Evolutionary conservation across 2,888 invertebrate genomes (phyloP).

Genomic region (Nowickia ferox): DNA sequence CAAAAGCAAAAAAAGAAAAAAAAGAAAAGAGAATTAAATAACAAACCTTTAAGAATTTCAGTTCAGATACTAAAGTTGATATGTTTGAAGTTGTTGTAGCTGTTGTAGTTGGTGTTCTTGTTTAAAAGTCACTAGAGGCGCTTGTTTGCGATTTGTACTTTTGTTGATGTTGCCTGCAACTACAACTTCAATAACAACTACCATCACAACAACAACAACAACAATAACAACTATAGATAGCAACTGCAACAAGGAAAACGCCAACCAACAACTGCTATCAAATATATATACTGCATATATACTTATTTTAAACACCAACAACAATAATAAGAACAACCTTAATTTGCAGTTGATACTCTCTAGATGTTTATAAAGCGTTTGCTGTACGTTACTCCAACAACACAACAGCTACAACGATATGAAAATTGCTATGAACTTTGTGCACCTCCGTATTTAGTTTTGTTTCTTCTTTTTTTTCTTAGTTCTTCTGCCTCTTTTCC

Average conservation of each 20-base stretch:
- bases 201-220: constrained; percentile 59
- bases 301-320: constrained; percentile 34
- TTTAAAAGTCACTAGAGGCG: constrained; percentile 75
- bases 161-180: constrained; percentile 72
- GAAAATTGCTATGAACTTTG: constrained; percentile 82
- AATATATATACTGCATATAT: background rate
- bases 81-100: constrained; percentile 71
- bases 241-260: constrained; percentile 27
- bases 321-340: constrained; percentile 70
- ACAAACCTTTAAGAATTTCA: constrained; percentile 70
- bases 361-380: constrained; percentile 40
- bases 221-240: constrained; percentile 28
- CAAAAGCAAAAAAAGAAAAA: constrained; percentile 4
- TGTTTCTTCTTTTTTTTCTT: constrained; percentile 7
- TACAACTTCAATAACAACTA: constrained; percentile 71
- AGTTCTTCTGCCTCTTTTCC: constrained; percentile 28
- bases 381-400: constrained; percentile 48
- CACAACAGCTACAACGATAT: constrained; percentile 58
- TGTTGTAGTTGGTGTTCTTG: constrained; percentile 73
- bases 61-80: constrained; percentile 71
- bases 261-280: constrained; percentile 53
- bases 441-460: constrained; percentile 75
- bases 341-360: constrained; percentile 68
- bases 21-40: constrained; percentile 27
- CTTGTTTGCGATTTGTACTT: constrained; percentile 75